These are phyloP conservation scores for Callithrix jacchus DNA, from an alignment of 2,113 vertebrate species.

Conservation along the genomic window DNA sequence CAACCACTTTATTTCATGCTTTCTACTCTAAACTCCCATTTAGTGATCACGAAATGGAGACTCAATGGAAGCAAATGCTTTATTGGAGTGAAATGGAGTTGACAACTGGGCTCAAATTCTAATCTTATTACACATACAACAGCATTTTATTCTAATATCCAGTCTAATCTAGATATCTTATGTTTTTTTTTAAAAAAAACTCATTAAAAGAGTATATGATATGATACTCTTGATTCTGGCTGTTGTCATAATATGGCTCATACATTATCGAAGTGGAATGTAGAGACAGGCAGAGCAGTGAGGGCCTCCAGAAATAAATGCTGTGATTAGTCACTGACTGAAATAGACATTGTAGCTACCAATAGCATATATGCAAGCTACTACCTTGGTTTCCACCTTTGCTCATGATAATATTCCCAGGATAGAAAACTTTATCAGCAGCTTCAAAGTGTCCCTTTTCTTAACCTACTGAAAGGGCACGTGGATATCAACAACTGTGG, in stretches of 20 bases:
- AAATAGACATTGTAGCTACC: constrained; percentile 42
- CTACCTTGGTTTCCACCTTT: not conserved
- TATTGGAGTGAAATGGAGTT: not conserved
- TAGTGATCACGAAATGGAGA: constrained; percentile 9
- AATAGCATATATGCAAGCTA: not conserved
- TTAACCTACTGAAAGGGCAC: not conserved
- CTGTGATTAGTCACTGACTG: not conserved
- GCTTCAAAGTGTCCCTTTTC: constrained; percentile 15
- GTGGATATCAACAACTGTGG: not conserved
- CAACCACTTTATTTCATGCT: not conserved
- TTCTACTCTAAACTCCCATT: not conserved
- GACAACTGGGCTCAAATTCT: not conserved
- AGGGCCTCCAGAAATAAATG: constrained; percentile 46
- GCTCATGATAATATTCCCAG: not conserved
- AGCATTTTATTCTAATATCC: constrained; percentile 22
- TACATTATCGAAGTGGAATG: constrained; percentile 12
- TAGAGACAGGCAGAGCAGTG: not conserved
- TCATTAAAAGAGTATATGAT: not conserved
- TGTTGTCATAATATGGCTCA: not conserved
- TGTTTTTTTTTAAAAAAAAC: not conserved
- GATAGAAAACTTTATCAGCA: not conserved
- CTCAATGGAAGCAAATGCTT: not conserved
- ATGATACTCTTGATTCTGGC: not conserved
- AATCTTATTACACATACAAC: not conserved
- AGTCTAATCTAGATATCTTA: constrained; percentile 10